Base-by-base conservation (phyloP, 2,888 invertebrate genomes). In the Ophraella communa region DNA sequence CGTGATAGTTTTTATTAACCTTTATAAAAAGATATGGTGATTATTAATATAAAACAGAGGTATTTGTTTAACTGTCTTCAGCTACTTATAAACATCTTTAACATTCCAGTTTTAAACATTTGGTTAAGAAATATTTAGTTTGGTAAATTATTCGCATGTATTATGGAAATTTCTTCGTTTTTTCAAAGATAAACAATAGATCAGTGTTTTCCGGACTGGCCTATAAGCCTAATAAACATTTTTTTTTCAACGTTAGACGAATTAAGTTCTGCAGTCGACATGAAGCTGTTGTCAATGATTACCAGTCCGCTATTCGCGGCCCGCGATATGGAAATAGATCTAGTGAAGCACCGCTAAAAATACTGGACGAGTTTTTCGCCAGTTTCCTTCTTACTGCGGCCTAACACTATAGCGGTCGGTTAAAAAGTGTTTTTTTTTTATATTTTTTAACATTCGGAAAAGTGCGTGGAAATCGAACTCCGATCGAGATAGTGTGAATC, bases 361-460 rank as follows among this genome's bases (percentile, higher is more conserved):
- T 60, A 51, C 60, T 67, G 64, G 67, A 69, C 68, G 70, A 72
- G 69, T 78, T 39, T 78, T 81, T 80, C 75, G 81, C 81, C 78
- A 81, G 80, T 81, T 79, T 79, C 78, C 80, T 77, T 78, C 73
- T 77, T 77, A 74, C 75, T 74, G 74, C 78, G 77, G 73, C 72
- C 74, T 71, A 71, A 73, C 75, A 74, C 75, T 75, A 70, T 75
- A 73, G 72, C 73, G 71, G 71, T 69, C 71, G 71, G 71, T 49
- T 39, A 47, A 57, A 66, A 64, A 52, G 55, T 39, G 21, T 53
- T 14, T 55, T 45, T 55, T 51, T 51, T 18, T 55, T 55, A 61
- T 44, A 47, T 58, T 23, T 4, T 53, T 52, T 39, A 51, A 59
- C 21, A 20, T 33, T 23, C 20, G 14, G 18, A 47, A 63, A 58